Base-by-base conservation (phyloP, 2,888 invertebrate species). In the Molorchus minor region DNA sequence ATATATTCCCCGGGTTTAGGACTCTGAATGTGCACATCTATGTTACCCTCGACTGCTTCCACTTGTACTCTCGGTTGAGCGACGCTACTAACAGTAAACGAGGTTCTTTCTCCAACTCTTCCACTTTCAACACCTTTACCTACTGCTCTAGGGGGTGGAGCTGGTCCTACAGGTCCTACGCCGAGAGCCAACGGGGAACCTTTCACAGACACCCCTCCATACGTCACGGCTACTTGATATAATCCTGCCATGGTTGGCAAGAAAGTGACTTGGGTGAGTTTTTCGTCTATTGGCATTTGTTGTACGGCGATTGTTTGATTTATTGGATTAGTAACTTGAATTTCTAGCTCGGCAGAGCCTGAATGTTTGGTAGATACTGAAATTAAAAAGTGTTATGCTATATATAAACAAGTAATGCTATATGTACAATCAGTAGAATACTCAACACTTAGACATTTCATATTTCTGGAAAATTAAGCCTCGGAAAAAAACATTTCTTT, bases 271-370 rank as follows among this genome's bases (percentile, higher is more conserved):
- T 91, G 85, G 72, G 89, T 87, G 8, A 84, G 79, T 19, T 84
- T 84, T 59, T 92, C 91, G 47, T 91, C 89, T 16, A 92, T 84
- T 15, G 85, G 83, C 38, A 83, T 86, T 12, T 94, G 87, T 74
- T 93, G 90, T 2, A 95, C 88, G 0, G 94, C 91, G 29, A 97
- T 82, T 59, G 88, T 88, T 71, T 92, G 89, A 43, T 94, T 94
- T 19, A 92, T 87, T 17, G 97, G 94, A 66, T 94, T 92, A 36
- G 93, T 91, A 36, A 95, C 93, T 38, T 90, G 89, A 2, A 96
- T 92, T 75, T 94, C 94, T 44, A 96, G 79, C 71, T 94, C 93
- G 1, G 94, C 94, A 47, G 90, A 85, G 29, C 93, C 95, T 29
- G 92, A 93, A 73, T 91, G 92, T 74, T 88, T 90, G 62, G 89